Conservation (phyloP, 2,888 invertebrate species). For the Sarcophaga carnaria region DNA sequence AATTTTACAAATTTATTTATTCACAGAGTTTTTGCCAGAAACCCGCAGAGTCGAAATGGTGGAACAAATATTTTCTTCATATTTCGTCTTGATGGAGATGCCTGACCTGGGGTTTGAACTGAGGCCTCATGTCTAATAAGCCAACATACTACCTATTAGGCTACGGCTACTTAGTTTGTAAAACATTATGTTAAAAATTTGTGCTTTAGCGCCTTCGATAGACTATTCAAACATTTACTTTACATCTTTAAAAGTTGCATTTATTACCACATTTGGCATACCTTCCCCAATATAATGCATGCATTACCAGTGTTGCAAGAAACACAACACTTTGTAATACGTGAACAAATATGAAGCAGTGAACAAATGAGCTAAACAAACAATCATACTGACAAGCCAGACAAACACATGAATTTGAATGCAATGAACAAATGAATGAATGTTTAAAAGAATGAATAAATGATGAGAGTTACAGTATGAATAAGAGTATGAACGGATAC, state of each 20-base stretch:
- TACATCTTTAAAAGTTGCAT: background rate
- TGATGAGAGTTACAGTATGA: conserved; percentile 1
- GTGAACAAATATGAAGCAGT: background rate
- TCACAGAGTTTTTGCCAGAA: too few species aligned
- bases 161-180: too few species aligned
- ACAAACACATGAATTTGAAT: background rate
- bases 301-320: background rate
- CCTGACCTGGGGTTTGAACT: too few species aligned
- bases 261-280: background rate
- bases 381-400: background rate
- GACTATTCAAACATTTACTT: too few species aligned
- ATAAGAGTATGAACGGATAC: background rate
- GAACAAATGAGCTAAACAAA: conserved; percentile 18
- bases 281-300: background rate
- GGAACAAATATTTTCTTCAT: too few species aligned
- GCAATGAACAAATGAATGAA: conserved; percentile 10
- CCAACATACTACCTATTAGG: too few species aligned
- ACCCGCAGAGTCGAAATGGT: too few species aligned
- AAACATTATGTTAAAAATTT: too few species aligned
- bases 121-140: too few species aligned
- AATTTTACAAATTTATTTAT: too few species aligned
- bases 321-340: background rate
- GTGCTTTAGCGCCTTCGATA: too few species aligned
- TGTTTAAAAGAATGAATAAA: conserved; percentile 8
- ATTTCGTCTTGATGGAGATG: too few species aligned